A percentile compares a stretch with the other conserved stretches of the same genome.
These are phyloP conservation scores for Anthonomus grandis DNA, from an alignment of 1,140 invertebrate species.

Conservation along the genomic window DNA sequence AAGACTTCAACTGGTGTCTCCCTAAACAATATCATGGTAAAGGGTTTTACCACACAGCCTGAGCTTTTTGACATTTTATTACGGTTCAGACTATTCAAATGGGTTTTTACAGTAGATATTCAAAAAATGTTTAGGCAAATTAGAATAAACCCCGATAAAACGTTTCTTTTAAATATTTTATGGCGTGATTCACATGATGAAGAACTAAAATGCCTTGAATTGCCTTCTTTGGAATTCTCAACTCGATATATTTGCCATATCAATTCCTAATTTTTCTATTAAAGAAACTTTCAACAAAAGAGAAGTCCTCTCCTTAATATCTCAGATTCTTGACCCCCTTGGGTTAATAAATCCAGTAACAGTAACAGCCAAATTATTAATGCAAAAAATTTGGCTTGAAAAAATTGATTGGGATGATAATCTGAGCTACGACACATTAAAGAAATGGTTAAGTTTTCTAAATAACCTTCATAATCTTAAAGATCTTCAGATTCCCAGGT, in stretches of 20 bases:
- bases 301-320: slow-evolving; percentile 24
- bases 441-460: slow-evolving; percentile 31
- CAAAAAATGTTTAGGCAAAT: no score
- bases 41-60: not conserved
- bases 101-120: no score
- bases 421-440: slow-evolving; percentile 21
- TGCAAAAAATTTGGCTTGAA: slow-evolving; percentile 27
- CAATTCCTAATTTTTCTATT: no score
- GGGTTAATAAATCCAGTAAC: slow-evolving; percentile 30
- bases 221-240: no score
- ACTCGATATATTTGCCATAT: no score
- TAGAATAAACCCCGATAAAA: no score
- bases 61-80: slow-evolving; percentile 1
- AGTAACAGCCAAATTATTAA: slow-evolving; percentile 28
- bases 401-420: slow-evolving; percentile 27
- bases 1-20: no score
- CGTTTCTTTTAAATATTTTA: no score
- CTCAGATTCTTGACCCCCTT: slow-evolving; percentile 32
- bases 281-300: slow-evolving; percentile 10
- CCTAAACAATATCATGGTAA: no score
- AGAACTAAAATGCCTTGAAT: no score
- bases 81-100: not conserved
- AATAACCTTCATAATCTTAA: not conserved
- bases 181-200: no score
- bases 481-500: not conserved